A percentile compares a stretch with the other conserved stretches of the same genome.
Conservation (phyloP, 2,797 vertebrate genomes). For the Spea hammondii region DNA sequence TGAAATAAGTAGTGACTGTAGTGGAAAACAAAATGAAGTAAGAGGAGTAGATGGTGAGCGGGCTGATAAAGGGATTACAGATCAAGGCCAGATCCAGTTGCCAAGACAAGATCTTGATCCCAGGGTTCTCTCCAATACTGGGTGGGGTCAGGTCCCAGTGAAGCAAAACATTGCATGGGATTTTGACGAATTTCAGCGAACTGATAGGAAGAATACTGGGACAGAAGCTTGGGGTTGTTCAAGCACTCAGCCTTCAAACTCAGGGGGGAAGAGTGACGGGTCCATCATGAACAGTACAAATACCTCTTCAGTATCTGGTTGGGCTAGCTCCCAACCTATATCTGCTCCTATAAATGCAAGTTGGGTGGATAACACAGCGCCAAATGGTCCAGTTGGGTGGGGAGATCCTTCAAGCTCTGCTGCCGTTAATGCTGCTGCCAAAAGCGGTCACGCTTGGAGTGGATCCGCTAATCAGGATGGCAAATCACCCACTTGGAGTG, state of each 20-base stretch:
- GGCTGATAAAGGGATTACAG: slow-evolving; percentile 69
- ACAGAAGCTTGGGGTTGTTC: slow-evolving; percentile 82
- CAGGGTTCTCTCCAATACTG: slow-evolving; percentile 81
- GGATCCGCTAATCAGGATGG: slow-evolving; percentile 79
- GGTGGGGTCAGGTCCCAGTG: slow-evolving; percentile 86
- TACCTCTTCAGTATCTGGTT: slow-evolving; percentile 82
- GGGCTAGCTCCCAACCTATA: slow-evolving; percentile 79
- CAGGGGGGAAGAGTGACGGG: slow-evolving; percentile 85
- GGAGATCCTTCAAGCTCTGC: slow-evolving; percentile 81
- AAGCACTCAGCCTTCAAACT: slow-evolving; percentile 80
- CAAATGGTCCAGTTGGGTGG: slow-evolving; percentile 86
- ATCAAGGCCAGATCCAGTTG: slow-evolving; percentile 75
- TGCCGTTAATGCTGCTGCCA: slow-evolving; percentile 79
- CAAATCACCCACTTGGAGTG: slow-evolving; percentile 86
- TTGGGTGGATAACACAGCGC: slow-evolving; percentile 86
- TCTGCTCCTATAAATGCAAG: slow-evolving; percentile 79
- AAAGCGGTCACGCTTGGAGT: slow-evolving; percentile 85
- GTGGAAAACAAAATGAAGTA: slow-evolving; percentile 72
- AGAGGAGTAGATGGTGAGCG: slow-evolving; percentile 68
- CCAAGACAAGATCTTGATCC: slow-evolving; percentile 83
- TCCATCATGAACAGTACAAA: slow-evolving; percentile 80
- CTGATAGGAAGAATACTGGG: slow-evolving; percentile 80
- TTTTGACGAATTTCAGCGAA: slow-evolving; percentile 78
- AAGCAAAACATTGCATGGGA: slow-evolving; percentile 86
- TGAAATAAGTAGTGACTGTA: slow-evolving; percentile 76